Conservation (phyloP, 2,797 vertebrate species). For the Lacerta bilineata region DNA sequence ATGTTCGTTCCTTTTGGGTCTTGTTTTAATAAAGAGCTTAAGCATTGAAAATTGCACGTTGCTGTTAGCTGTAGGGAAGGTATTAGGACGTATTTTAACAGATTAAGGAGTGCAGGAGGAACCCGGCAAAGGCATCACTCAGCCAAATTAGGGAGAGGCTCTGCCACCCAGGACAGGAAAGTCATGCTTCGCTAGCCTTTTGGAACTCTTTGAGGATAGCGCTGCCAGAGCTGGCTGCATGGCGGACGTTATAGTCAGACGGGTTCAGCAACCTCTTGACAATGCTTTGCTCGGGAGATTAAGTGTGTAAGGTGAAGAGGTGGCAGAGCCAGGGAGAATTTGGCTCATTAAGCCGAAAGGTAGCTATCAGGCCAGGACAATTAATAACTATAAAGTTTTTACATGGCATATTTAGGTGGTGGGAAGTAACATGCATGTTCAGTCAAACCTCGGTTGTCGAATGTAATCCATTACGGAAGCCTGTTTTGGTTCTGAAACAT, state of each 20-base stretch:
- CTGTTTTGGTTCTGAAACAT: too few relatives aligned
- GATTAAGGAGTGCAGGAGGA: slow-evolving; percentile 52
- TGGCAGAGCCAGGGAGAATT: slow-evolving; percentile 57
- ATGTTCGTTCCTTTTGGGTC: slow-evolving; percentile 47
- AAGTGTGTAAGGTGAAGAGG: slow-evolving; percentile 59
- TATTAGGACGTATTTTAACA: slow-evolving; percentile 63
- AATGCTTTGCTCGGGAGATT: slow-evolving; percentile 64
- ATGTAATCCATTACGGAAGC: too few relatives aligned
- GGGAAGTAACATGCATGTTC: neutral
- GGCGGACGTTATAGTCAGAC: slow-evolving; percentile 56
- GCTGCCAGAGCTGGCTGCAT: slow-evolving; percentile 57
- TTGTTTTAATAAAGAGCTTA: slow-evolving; percentile 56
- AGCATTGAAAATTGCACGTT: slow-evolving; percentile 43
- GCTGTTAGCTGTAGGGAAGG: slow-evolving; percentile 53
- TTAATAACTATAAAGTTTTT: slow-evolving; percentile 55
- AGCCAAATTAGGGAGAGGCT: slow-evolving; percentile 62
- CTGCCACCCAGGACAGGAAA: slow-evolving; percentile 54
- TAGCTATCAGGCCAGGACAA: slow-evolving; percentile 53
- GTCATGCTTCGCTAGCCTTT: slow-evolving; percentile 65
- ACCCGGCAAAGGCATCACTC: slow-evolving; percentile 61
- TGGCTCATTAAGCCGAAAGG: slow-evolving; percentile 62
- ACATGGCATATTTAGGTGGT: neutral
- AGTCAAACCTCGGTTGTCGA: too few relatives aligned
- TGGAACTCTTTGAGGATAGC: slow-evolving; percentile 74
- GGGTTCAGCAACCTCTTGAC: slow-evolving; percentile 63